phyloP scores from a whole-genome alignment of 2,113 vertebrate genomes.

The Hyla sarda region DNA sequence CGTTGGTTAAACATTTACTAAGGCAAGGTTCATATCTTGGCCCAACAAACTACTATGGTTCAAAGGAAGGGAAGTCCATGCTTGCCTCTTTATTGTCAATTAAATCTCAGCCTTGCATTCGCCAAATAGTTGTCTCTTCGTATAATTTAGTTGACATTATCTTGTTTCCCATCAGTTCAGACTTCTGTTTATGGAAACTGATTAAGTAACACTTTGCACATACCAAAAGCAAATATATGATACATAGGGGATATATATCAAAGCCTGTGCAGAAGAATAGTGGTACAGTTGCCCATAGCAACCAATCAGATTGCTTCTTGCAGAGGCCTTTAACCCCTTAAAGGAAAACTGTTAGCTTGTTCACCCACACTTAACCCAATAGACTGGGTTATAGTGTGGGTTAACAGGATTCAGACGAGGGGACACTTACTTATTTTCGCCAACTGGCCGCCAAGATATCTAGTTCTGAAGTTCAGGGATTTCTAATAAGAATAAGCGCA shows the following conservation, averaged over 20 bases:
- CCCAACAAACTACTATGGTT: slow-evolving; percentile 20
- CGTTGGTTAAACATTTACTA: slow-evolving; percentile 42
- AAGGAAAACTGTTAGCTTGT: no score
- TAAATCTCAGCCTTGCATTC: neutral
- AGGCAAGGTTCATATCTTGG: slow-evolving; percentile 32
- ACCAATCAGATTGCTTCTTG: neutral
- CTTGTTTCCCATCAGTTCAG: neutral
- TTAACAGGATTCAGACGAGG: no score
- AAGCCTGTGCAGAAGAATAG: neutral
- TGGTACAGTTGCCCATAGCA: no score
- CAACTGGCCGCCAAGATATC: no score
- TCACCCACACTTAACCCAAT: no score
- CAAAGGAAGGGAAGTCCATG: slow-evolving; percentile 10
- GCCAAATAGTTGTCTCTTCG: neutral
- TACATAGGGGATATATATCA: no score
- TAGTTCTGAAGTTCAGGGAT: no score
- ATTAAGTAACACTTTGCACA: slow-evolving; percentile 32
- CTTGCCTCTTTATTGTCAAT: slow-evolving; percentile 16
- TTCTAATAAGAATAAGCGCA: no score
- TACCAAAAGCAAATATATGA: slow-evolving; percentile 32
- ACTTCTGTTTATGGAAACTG: neutral
- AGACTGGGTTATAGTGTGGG: no score
- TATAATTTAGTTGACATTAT: neutral
- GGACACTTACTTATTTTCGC: no score
- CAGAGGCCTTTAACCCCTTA: no score